These are phyloP conservation scores for Leptinotarsa juncta DNA, from an alignment of 2,888 invertebrate genomes.

Conservation along the genomic window DNA sequence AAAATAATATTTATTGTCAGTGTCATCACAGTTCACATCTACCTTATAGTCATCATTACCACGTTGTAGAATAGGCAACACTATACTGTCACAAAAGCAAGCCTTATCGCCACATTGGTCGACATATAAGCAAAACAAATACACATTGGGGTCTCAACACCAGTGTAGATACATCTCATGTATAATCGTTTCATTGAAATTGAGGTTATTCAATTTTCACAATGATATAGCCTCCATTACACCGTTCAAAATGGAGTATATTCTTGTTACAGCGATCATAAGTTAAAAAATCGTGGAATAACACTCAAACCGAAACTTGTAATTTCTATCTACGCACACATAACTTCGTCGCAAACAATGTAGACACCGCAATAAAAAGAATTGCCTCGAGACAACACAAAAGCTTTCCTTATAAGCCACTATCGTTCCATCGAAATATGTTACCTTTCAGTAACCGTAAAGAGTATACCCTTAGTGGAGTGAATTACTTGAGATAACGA, in stretches of 20 bases:
- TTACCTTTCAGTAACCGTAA: slow-evolving; percentile 20
- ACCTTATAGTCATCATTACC: too few relatives aligned
- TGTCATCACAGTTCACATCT: too few relatives aligned
- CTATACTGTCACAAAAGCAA: too few relatives aligned
- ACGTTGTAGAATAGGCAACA: too few relatives aligned
- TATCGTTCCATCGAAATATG: slow-evolving; percentile 37
- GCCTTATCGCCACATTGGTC: too few relatives aligned
- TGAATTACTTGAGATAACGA: slow-evolving; percentile 16
- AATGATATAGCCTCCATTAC: too few relatives aligned
- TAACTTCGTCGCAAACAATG: slow-evolving; percentile 44
- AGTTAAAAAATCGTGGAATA: slow-evolving; percentile 7
- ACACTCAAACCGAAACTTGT: slow-evolving; percentile 32
- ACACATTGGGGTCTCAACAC: too few relatives aligned
- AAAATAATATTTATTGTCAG: too few relatives aligned
- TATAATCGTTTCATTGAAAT: too few relatives aligned
- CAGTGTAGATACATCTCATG: too few relatives aligned
- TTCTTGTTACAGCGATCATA: neutral
- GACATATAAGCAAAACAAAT: too few relatives aligned
- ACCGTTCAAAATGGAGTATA: neutral
- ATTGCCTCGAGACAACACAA: slow-evolving; percentile 22
- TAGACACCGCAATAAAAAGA: slow-evolving; percentile 30
- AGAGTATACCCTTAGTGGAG: slow-evolving; percentile 12
- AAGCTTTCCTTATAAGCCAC: slow-evolving; percentile 35
- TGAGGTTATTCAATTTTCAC: too few relatives aligned
- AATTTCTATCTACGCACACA: slow-evolving; percentile 32